Base-by-base conservation (phyloP, 2,888 invertebrate species). In the Lucinisca nassula region DNA sequence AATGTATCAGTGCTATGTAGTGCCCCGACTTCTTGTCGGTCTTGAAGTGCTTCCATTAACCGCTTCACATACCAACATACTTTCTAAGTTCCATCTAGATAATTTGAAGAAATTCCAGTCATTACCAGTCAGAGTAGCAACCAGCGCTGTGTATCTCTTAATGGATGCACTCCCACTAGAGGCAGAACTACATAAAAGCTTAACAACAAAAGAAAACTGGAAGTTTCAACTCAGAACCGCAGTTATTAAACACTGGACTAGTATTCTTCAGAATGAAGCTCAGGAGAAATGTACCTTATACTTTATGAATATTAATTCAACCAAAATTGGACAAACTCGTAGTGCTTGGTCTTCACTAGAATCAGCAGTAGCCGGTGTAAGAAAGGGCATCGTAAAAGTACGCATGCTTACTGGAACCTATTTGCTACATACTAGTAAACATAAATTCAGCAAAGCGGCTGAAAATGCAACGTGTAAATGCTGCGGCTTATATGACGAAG, bases 171-270 rank as follows among this genome's bases (percentile, higher is more conserved):
- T 79, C 3, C 72, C 79, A 37, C 30, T 79, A 27, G 49, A 70
- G 32, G 79, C 79, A 49, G 79, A 79, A 79, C 38, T 79, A 24
- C 40, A 79, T 35, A 79, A 79, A 72, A 27, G 67, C n/a, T n/a
- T 70, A 12, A n/a, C 37, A 4, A 17, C 70, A 35, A 70, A 27
- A 27, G 35, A 35, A 10, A 24, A 27, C 6, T 70, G 70, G 30
- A 70, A 70, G 27, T n/a, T 35, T 10, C 70, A 70, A 70, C 27
- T 70, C 4, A 70, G 27, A 37, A 12, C 12, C 3, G 70, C 70
- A 12, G 30, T 70, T 14, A 24, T 24, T 37, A 27, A 32, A 32
- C 21, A 35, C n/a, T 70, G 70, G 70, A 27, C 70, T 32, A 30
- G 27, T 24, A 12, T 10, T 14, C 37, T 70, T 17, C 32, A 70